Evolutionary conservation across 2,888 invertebrate species (phyloP), one percentile per base, ranked within the genome.

Genomic region (Pristionchus mayeri): DNA sequence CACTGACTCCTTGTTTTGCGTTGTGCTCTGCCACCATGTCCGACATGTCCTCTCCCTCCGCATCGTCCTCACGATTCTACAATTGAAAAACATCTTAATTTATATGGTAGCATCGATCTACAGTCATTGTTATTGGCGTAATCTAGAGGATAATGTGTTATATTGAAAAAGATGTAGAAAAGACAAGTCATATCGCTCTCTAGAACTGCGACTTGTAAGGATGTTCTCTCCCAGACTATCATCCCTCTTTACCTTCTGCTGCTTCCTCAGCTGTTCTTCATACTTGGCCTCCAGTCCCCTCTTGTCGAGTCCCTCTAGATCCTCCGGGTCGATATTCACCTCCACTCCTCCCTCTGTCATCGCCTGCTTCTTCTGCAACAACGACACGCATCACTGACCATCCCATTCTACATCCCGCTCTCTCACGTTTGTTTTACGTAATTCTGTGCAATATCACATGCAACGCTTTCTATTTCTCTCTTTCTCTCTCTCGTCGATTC

Each of bases 11-110:
- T 93, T 98, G 98, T 89, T 97, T 95, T 24, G 98, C 97, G 63
- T 97, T 97, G 93, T 99, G 98, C 93, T 98, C 98, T 6, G 98
- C 98, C 92, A 98, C 95, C 98, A 99, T 98, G 93, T 99, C 98
- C 37, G 97, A 97, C 67, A 98, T 95, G 94, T 99, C 98, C 94
- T 98, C 98, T 89, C 96, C 96, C n/a, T 90, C 90, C 18, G 87
- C 88, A 16, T 86, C 30, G 85, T 83, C 83, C 16, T 67, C 78
- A 16, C 30, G 48, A 75, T 24, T 40, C 85, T 60, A 24, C 27
- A 60, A 60, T 27, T 27, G 16, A 16, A 3, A 44, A 44, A 44
- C n/a, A n/a, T n/a, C n/a, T n/a, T n/a, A n/a, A n/a, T n/a, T n/a
- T n/a, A n/a, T n/a, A n/a, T n/a, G n/a, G n/a, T n/a, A n/a, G n/a